A percentile compares a stretch with the other conserved stretches of the same genome.
Evolutionary conservation across 2,888 invertebrate genomes (phyloP).

Genomic region (Micropterix aruncella): DNA sequence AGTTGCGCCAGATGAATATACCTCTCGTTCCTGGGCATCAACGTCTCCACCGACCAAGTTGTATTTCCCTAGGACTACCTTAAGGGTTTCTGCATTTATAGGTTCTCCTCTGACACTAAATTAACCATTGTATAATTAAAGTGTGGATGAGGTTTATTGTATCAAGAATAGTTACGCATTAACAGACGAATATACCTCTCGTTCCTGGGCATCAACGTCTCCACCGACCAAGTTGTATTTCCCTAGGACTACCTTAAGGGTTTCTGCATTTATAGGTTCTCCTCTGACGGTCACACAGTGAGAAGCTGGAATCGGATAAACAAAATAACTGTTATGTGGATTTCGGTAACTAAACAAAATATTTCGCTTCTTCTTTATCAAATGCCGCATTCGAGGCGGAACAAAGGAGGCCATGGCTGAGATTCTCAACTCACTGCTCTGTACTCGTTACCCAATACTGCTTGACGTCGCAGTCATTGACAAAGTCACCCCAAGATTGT

Average conservation of each 20-base stretch:
- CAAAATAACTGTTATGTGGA: too few species aligned
- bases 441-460: too few species aligned
- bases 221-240: slow-evolving; percentile 22
- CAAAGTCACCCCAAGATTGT: too few species aligned
- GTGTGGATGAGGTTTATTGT: slow-evolving; percentile 5
- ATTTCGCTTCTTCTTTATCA: too few species aligned
- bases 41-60: slow-evolving; percentile 20
- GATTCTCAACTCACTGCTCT: too few species aligned
- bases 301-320: slow-evolving; percentile 19
- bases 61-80: slow-evolving; percentile 21
- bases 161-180: slow-evolving; percentile 4
- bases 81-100: slow-evolving; percentile 18
- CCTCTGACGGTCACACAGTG: slow-evolving; percentile 20
- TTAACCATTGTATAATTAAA: too few species aligned
- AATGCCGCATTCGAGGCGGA: too few species aligned
- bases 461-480: too few species aligned
- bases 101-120: slow-evolving; percentile 16
- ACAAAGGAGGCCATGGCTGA: too few species aligned
- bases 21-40: slow-evolving; percentile 20
- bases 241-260: slow-evolving; percentile 20
- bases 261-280: slow-evolving; percentile 16
- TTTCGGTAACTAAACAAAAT: too few species aligned
- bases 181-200: too few species aligned
- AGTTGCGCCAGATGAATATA: too few species aligned
- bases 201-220: slow-evolving; percentile 19